Conservation (phyloP, 2,797 vertebrate genomes). For the Zenarchopterus dispar region DNA sequence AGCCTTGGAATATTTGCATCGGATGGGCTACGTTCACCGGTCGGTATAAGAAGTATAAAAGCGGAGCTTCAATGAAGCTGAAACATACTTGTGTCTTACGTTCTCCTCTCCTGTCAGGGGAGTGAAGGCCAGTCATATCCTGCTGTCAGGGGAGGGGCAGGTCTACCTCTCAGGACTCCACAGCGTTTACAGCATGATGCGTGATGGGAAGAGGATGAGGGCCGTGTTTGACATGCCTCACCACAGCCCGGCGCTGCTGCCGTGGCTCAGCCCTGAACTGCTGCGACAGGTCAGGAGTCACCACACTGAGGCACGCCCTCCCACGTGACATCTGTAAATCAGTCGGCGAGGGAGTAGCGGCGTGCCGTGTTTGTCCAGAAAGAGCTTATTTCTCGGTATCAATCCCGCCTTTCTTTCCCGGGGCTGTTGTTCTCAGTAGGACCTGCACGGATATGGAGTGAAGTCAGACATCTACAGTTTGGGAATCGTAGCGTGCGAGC, state of each 20-base stretch:
- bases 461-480: conserved; percentile 99
- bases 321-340: neutral
- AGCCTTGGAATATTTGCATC: conserved; percentile 94
- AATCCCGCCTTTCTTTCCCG: neutral
- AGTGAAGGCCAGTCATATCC: conserved; percentile 96
- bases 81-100: neutral
- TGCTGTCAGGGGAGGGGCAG: conserved; percentile 92
- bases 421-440: conserved; percentile 76
- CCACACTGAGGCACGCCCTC: no score
- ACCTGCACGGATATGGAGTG: conserved; percentile 95
- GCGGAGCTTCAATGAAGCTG: neutral
- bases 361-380: no score
- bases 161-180: conserved; percentile 95
- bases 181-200: conserved; percentile 93
- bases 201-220: conserved; percentile 88
- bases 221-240: conserved; percentile 94
- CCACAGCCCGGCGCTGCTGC: conserved; percentile 92
- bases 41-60: conserved; percentile 59
- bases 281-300: conserved; percentile 90
- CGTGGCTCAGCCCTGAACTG: conserved; percentile 97
- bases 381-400: neutral
- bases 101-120: conserved; percentile 78
- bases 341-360: no score
- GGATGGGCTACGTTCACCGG: conserved; percentile 97
- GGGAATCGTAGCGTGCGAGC: conserved; percentile 95